Evolutionary conservation across 2,113 vertebrate species (phyloP), one percentile per base, ranked within the genome.

Genomic region (Oenanthe oenanthe): DNA sequence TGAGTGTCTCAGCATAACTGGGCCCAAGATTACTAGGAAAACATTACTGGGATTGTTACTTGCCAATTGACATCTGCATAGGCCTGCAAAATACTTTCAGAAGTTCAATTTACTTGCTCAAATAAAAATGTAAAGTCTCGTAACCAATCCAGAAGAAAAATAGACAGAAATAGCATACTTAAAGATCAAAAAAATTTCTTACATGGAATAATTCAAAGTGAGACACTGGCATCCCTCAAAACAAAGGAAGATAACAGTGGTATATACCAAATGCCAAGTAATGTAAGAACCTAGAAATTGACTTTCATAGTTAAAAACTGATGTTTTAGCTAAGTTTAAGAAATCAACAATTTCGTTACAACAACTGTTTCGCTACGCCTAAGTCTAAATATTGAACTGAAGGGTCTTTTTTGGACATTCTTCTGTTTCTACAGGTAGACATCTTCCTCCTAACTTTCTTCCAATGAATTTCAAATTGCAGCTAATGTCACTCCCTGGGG

Each of bases 71-170:
- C 74, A 82, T 75, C 61, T 56, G 32, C 36, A 38, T 1, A 60
- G 50, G 65, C 70, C 70, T 78, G 43, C 93, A 92, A 93, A 94
- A 94, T 48, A 71, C 43, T 78, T 87, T 43, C 7, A 89, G 61
- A 92, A 95, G 66, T 82, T 89, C 82, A 51, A 67, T 53, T 74
- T 78, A 85, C 32, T 81, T 60, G 34, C 32, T 92, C 70, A 88
- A 78, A 92, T 60, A 65, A 89, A 92, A 79, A 56, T 42, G n/a
- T 22, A 12, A 70, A 43, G 20, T 50, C 79, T 94, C 6, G 0
- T 88, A 89, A 91, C 51, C 42, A 84, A 71, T 67, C 51, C 65
- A 89, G 51, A 87, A 54, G 48, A 85, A 85, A 12, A 90, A 65
- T 4, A 77, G 43, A 62, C 32, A 67, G 34, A 94, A 96, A 86